Evolutionary conservation across 64 coral and sea anemone species (phyloP).

Genomic region (Astreopora myriophthalma): DNA sequence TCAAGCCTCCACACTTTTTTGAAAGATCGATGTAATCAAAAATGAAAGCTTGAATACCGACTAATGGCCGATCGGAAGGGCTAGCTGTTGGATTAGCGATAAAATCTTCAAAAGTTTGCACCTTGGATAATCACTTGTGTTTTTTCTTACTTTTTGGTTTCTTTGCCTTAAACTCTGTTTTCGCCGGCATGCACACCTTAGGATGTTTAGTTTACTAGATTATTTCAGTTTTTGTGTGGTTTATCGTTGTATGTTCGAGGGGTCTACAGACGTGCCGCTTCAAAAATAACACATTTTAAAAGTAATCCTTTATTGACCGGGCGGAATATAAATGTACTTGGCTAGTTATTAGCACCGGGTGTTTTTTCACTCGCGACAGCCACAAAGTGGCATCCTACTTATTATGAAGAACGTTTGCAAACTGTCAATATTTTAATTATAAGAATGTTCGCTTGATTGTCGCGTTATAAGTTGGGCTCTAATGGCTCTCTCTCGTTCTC

Average conservation of each 20-base stretch:
- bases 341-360: neutral
- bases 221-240: neutral
- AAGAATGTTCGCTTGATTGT: conserved; percentile 42
- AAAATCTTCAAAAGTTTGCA: conserved; percentile 60
- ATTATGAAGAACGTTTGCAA: conserved; percentile 12
- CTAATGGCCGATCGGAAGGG: conserved; percentile 76
- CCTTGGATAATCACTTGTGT: conserved; percentile 24
- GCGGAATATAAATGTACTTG: neutral
- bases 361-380: neutral
- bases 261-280: neutral
- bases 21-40: conserved; percentile 86
- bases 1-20: conserved; percentile 70
- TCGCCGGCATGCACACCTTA: neutral
- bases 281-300: neutral
- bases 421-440: conserved; percentile 52
- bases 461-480: neutral
- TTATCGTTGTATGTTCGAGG: neutral
- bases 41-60: conserved; percentile 65
- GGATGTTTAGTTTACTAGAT: neutral
- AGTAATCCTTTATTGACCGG: neutral
- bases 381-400: conserved; percentile 13
- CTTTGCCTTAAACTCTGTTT: neutral
- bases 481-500: conserved; percentile 15
- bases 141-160: conserved; percentile 3
- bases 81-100: conserved; percentile 55